phyloP scores from a whole-genome alignment of 1,140 invertebrate species.

The Drosophila biarmipes region DNA sequence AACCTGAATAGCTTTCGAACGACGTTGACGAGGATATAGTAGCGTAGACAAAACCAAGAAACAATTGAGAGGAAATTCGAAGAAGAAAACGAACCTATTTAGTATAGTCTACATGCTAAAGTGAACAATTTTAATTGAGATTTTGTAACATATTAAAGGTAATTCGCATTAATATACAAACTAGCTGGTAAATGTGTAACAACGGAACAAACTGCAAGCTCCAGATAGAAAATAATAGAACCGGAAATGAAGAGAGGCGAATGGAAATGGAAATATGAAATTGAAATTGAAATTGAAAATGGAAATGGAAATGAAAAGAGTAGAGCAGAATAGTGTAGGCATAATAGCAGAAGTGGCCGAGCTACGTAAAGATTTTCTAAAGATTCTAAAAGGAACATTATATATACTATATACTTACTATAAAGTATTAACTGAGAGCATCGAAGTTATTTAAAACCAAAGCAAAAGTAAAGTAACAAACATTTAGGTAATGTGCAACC shows the following conservation, averaged over 20 bases:
- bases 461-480: constrained; percentile 10
- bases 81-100: constrained; percentile 12
- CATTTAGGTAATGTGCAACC: constrained; percentile 33
- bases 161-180: constrained; percentile 59
- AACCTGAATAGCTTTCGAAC: constrained; percentile 76
- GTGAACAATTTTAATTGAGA: constrained; percentile 74
- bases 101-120: constrained; percentile 36
- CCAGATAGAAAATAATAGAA: constrained; percentile 20
- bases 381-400: constrained; percentile 75
- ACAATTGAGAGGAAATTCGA: constrained; percentile 17
- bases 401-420: constrained; percentile 59
- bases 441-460: constrained; percentile 62
- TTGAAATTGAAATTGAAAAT: constrained; percentile 11
- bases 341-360: constrained; percentile 74
- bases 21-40: constrained; percentile 37
- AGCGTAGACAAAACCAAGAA: constrained; percentile 18
- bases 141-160: constrained; percentile 68
- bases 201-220: constrained; percentile 26
- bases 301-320: constrained; percentile 11
- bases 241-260: constrained; percentile 3
- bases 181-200: constrained; percentile 27
- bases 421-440: constrained; percentile 73
- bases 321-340: constrained; percentile 43
- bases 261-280: constrained; percentile 14
- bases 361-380: constrained; percentile 76